Evolutionary conservation across 1,140 invertebrate genomes (phyloP).

Genomic region (Halesus radiatus): DNA sequence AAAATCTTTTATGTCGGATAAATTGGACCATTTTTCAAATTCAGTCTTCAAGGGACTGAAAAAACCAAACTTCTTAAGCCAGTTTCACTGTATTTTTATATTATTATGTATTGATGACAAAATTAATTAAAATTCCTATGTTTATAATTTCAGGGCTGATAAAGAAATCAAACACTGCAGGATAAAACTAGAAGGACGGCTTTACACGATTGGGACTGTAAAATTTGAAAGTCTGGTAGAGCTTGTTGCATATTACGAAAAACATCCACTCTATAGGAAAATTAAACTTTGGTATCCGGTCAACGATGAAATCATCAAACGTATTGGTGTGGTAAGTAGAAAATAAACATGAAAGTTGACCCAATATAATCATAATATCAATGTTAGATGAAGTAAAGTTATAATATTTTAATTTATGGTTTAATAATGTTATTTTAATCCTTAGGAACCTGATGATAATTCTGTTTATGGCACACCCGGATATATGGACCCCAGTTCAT

Average conservation of each 20-base stretch:
- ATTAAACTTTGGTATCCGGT: slow-evolving; percentile 90
- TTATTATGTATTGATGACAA: background rate
- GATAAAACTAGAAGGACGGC: slow-evolving; percentile 90
- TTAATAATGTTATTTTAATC: background rate
- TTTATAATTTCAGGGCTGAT: slow-evolving; percentile 77
- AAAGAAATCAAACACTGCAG: slow-evolving; percentile 96
- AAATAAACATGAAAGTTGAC: background rate
- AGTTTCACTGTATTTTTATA: too few relatives aligned
- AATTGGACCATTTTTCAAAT: too few relatives aligned
- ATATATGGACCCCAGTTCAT: slow-evolving; percentile 89
- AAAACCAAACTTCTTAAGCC: too few relatives aligned
- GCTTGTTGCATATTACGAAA: slow-evolving; percentile 91
- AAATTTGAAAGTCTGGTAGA: slow-evolving; percentile 96
- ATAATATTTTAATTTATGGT: background rate
- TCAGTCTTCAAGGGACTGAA: too few relatives aligned
- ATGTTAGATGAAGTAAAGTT: too few relatives aligned
- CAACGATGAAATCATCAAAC: slow-evolving; percentile 82
- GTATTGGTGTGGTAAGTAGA: slow-evolving; percentile 76
- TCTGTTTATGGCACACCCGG: slow-evolving; percentile 85
- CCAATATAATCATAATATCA: background rate
- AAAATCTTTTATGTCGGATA: too few relatives aligned
- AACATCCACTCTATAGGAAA: slow-evolving; percentile 90
- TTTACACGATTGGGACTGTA: slow-evolving; percentile 91
- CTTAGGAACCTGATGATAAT: slow-evolving; percentile 75
- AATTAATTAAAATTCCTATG: background rate